phyloP scores from a whole-genome alignment of 2,888 invertebrate genomes.

The Ormyrus pomaceus region DNA sequence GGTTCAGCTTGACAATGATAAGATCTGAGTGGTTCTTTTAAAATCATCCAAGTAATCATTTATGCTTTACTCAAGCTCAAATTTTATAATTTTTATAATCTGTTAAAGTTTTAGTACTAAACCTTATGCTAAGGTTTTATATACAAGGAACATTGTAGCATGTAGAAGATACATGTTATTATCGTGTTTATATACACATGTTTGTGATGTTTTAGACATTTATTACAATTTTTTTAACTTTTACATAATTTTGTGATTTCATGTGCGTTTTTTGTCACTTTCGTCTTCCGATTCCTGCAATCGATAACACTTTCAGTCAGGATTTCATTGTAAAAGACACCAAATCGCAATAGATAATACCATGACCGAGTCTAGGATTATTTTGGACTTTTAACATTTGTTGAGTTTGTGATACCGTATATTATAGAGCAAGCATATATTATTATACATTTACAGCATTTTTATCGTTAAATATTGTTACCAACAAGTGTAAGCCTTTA shows the following conservation, averaged over 20 bases:
- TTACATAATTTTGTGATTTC: constrained; percentile 35
- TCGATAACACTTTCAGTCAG: constrained; percentile 16
- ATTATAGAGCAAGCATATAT: constrained; percentile 38
- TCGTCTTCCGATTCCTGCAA: constrained; percentile 20
- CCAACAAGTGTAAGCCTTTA: constrained; percentile 26
- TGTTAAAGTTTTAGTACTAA: constrained; percentile 32
- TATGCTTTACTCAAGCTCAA: constrained; percentile 36
- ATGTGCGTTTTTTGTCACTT: constrained; percentile 30
- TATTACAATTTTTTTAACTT: constrained; percentile 36
- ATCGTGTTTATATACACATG: constrained; percentile 41
- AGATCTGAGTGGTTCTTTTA: constrained; percentile 46
- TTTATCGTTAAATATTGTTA: constrained; percentile 48
- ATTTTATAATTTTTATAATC: constrained; percentile 38
- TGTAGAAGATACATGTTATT: constrained; percentile 41
- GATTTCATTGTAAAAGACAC: background rate
- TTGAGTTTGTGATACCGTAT: constrained; percentile 47
- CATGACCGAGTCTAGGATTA: constrained; percentile 31
- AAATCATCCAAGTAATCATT: constrained; percentile 10
- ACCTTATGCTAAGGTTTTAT: constrained; percentile 41
- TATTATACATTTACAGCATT: constrained; percentile 42
- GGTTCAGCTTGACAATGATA: constrained; percentile 5
- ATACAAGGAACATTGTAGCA: constrained; percentile 25
- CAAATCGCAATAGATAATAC: constrained; percentile 20
- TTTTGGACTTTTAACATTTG: constrained; percentile 27
- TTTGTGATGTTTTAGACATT: constrained; percentile 51